Percentiles rank a stretch among this genome's conserved stretches.
Evolutionary conservation across 2,797 vertebrate genomes (phyloP).

Genomic region (Myotis daubentonii): DNA sequence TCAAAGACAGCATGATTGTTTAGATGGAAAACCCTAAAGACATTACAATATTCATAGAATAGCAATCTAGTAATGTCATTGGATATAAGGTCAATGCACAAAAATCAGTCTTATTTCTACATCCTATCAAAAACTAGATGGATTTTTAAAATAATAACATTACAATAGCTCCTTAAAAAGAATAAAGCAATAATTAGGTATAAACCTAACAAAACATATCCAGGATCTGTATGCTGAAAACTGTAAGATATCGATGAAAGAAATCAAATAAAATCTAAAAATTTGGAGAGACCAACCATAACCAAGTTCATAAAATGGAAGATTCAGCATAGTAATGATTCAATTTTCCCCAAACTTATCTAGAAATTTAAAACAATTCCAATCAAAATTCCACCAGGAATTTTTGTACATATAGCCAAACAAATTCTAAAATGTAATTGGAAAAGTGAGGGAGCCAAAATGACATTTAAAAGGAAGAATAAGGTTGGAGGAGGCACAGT

Average conservation of each 20-base stretch:
- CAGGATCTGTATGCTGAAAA: not conserved
- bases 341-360: not conserved
- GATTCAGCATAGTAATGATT: not conserved
- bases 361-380: slow-evolving; percentile 6
- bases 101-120: not conserved
- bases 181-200: not conserved
- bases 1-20: not conserved
- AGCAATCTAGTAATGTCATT: not conserved
- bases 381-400: not conserved
- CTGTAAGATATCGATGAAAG: not conserved
- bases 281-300: not conserved
- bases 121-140: not conserved
- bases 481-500: not conserved
- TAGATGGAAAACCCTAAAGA: not conserved
- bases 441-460: not conserved
- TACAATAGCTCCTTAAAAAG: not conserved
- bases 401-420: not conserved
- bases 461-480: not conserved
- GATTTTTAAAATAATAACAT: not conserved
- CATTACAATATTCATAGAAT: not conserved
- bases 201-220: not conserved
- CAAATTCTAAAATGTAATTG: not conserved
- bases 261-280: not conserved
- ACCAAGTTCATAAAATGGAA: not conserved
- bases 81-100: not conserved